Percentiles rank a stretch among this genome's conserved stretches.
Conservation (phyloP, 2,888 invertebrate genomes). For the Mactromeris polynyma region DNA sequence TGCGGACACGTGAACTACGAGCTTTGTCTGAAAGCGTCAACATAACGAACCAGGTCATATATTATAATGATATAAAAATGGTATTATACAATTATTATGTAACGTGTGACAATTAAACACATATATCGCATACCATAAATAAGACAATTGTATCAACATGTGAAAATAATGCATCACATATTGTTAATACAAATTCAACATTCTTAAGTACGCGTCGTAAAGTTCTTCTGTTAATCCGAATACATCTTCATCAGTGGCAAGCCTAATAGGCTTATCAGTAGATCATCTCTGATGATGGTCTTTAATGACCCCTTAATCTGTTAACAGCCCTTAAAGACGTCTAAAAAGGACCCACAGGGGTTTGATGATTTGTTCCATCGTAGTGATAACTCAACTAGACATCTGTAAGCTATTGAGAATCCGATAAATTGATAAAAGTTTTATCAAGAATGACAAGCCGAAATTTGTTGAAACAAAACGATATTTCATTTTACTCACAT, state of each 20-base stretch:
- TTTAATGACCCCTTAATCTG: constrained; percentile 61
- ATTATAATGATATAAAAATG: too few species aligned
- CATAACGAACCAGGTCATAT: too few species aligned
- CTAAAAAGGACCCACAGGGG: constrained; percentile 47
- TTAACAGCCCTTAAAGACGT: constrained; percentile 57
- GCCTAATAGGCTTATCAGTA: constrained; percentile 52
- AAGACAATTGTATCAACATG: too few species aligned
- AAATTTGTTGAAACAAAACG: constrained; percentile 55
- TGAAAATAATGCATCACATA: not conserved
- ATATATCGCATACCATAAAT: too few species aligned
- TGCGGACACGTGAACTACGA: too few species aligned
- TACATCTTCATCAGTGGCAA: constrained; percentile 32
- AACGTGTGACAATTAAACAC: too few species aligned
- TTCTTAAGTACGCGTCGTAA: not conserved
- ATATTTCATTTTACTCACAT: constrained; percentile 31
- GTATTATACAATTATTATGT: too few species aligned
- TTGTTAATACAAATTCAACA: not conserved
- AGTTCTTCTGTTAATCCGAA: not conserved
- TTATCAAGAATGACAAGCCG: constrained; percentile 55
- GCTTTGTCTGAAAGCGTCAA: too few species aligned
- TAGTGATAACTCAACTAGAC: constrained; percentile 38
- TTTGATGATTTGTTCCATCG: constrained; percentile 34
- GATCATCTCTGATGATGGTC: constrained; percentile 38
- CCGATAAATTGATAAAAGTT: constrained; percentile 48
- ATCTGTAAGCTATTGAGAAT: constrained; percentile 48